Conservation (phyloP, 2,888 invertebrate species). For the Dromius quadrimaculatus region DNA sequence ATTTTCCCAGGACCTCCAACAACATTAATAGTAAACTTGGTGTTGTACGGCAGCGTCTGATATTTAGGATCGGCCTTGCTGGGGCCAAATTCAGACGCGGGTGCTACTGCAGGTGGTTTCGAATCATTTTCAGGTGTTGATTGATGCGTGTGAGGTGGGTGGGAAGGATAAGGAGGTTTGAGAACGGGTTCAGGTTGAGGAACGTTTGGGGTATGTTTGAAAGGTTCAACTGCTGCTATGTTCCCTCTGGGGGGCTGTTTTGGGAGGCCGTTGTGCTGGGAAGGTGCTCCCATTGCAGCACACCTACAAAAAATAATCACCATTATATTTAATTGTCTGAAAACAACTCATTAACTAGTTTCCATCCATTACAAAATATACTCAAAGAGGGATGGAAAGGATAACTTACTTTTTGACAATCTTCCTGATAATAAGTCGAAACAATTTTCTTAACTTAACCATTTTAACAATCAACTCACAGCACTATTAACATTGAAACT, state of each 20-base stretch:
- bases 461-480: neutral
- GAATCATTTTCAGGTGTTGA: constrained; percentile 68
- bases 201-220: constrained; percentile 83
- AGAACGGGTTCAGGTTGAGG: constrained; percentile 43
- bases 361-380: neutral
- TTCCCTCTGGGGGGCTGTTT: constrained; percentile 77
- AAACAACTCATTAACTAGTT: neutral
- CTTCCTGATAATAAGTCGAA: constrained; percentile 2
- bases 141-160: constrained; percentile 67
- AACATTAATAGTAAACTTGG: constrained; percentile 80
- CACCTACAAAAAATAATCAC: constrained; percentile 16
- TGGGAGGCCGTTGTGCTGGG: constrained; percentile 65
- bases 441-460: neutral
- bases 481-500: neutral
- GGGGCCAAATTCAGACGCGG: constrained; percentile 75
- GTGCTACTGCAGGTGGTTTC: neutral
- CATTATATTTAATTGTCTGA: neutral
- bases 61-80: constrained; percentile 91
- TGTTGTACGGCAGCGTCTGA: constrained; percentile 91
- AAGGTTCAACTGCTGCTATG: constrained; percentile 89
- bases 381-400: neutral
- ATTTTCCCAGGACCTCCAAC: constrained; percentile 60
- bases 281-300: constrained; percentile 29
- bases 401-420: constrained; percentile 3
- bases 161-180: constrained; percentile 60